Base-by-base conservation (phyloP, 2,113 vertebrate genomes). In the Rafetus swinhoei region DNA sequence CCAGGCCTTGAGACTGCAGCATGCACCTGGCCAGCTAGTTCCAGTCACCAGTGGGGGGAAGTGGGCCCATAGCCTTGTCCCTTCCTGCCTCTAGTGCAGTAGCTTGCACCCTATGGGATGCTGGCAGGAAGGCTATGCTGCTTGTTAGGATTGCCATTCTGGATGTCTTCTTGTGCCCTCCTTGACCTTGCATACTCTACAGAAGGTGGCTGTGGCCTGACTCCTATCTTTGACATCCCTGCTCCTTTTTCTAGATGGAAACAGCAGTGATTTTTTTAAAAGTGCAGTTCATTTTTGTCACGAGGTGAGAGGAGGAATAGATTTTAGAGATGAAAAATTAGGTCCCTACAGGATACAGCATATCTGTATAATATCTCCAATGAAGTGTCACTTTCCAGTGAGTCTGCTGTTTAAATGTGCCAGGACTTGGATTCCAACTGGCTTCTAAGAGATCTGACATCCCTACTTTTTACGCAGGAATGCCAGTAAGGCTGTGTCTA, bases 381-480 rank as follows among this genome's bases (percentile, higher is more conserved):
- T 35, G 35, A 9, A 39, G 22, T 39, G n/a, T 74, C 35, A 22
- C 69, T 74, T 74, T 39, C 19, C 69, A 39, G 69, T 35, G n/a
- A 35, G 69, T 21, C 69, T 74, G 69, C 35, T 22, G 57, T 59
- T 59, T 4, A 7, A 24, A 81, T 18, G 2, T 80, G 92, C 83
- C 24, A 22, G 69, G 69, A 62, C 29, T 62, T 6, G 1, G 60
- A 62, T 81, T 87, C 45, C 35, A 59, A 57, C 4, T 54, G 77
- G 53, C 16, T 90, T 81, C 39, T 87, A 72, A 35, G 69, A 19
- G 35, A 69, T 62, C 32, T 83, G 3, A 27, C 15, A 18, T 11
- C 10, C 1, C 1, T 4, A 1, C 0, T 35, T 35, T 35, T 80
- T 84, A 72, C 5, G 3, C 2, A 69, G 56, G 2, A 29, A 13